Percentiles rank a stretch among this genome's conserved stretches.
Evolutionary conservation across 1,140 invertebrate species (phyloP).

Genomic region (Triops cancriformis): DNA sequence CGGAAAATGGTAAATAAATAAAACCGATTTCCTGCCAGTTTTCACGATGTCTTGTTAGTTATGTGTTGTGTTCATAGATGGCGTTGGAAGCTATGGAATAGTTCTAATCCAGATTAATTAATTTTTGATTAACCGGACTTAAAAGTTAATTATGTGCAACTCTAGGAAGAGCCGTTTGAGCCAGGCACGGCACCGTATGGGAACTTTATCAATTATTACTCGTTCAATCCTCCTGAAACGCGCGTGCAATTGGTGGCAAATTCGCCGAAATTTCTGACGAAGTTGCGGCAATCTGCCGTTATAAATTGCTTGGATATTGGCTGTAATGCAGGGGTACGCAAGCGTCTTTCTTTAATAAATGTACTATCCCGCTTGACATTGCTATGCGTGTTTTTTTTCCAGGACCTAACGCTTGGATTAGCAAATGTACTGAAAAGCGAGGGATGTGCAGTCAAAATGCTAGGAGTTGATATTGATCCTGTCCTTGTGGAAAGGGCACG

Average conservation of each 20-base stretch:
- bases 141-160: neutral
- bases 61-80: neutral
- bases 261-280: conserved; percentile 18
- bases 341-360: neutral
- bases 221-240: conserved; percentile 60
- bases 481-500: conserved; percentile 56
- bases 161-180: conserved; percentile 38
- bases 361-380: neutral
- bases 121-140: neutral
- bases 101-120: neutral
- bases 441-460: conserved; percentile 42
- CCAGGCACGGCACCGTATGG: conserved; percentile 66
- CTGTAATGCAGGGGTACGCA: conserved; percentile 61
- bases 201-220: conserved; percentile 79
- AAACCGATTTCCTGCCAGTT: neutral
- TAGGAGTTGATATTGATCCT: conserved; percentile 66
- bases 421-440: conserved; percentile 44
- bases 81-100: neutral
- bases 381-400: conserved; percentile 24
- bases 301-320: conserved; percentile 62
- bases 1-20: neutral
- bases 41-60: neutral
- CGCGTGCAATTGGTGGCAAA: conserved; percentile 53
- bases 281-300: conserved; percentile 26
- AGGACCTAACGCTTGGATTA: conserved; percentile 53